Base-by-base conservation (phyloP, 2,888 invertebrate species). In the Brenthis ino region DNA sequence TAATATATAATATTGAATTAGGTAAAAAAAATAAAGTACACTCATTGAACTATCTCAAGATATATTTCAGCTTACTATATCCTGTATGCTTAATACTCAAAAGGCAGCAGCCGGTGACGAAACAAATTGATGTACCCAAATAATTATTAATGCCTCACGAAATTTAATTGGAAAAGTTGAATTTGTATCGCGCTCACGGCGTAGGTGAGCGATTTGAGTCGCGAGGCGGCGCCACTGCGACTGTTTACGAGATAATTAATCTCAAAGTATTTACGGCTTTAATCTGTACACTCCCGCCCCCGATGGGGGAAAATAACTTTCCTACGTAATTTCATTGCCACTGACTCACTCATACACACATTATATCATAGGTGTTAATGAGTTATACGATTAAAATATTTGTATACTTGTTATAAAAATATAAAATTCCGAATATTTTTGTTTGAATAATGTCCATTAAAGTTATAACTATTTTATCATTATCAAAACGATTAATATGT, bases 111-210 rank as follows among this genome's bases (percentile, higher is more conserved):
- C 78, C 84, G 79, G 77, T 87, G 88, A 89, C 89, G 93, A 91
- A 93, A 93, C 93, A 93, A 93, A 93, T 93, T 93, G 93, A 93
- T 93, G 93, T 93, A 93, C 93, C 93, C 91, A 92, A 93, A 93
- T 93, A 93, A 93, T 93, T 93, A 93, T 93, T 93, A 93, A 93
- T 93, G 93, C 93, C 91, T 93, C 93, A 93, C 91, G 93, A 93
- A 93, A 93, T 93, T 93, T 93, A 93, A 93, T 93, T 93, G 93
- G 93, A 93, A 93, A 93, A 93, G 93, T 93, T 93, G 93, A 93
- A 93, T 93, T 92, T 91, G 92, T 93, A 91, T 90, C 92, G 88
- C 87, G 90, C 87, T 89, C 88, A 89, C 91, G 91, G 90, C 88
- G 91, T 91, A 92, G 92, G 93, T 92, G 91, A 89, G 91, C 90